Conservation (phyloP, 1,140 invertebrate genomes). For the Lepidurus arcticus region DNA sequence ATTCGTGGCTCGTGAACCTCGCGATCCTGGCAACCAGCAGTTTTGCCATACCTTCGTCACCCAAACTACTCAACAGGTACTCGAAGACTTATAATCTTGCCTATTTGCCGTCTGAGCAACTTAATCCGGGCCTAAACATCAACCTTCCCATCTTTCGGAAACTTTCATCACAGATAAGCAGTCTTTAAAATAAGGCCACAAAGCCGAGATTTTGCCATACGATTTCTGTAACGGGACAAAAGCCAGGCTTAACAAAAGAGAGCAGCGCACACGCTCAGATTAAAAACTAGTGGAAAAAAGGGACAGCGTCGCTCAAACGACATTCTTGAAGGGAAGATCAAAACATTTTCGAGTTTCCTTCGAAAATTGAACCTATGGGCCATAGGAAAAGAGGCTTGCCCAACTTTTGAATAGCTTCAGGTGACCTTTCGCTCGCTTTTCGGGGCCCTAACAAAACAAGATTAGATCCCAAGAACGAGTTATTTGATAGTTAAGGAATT, state of each 20-base stretch:
- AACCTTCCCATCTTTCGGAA: not conserved
- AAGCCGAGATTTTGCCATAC: not conserved
- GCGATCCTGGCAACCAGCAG: conserved; percentile 64
- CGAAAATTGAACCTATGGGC: not conserved
- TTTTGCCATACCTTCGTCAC: conserved; percentile 79
- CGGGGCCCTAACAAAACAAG: not conserved
- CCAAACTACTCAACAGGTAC: conserved; percentile 67
- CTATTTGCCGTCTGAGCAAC: not conserved
- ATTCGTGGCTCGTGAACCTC: conserved; percentile 73
- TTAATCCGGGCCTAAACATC: not conserved
- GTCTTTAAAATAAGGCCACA: not conserved
- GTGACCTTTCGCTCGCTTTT: conserved; percentile 7
- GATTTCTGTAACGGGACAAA: not conserved
- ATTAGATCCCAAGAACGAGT: conserved; percentile 5
- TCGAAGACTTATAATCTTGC: conserved; percentile 30
- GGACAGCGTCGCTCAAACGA: not conserved
- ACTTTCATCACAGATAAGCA: not conserved
- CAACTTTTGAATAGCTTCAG: conserved; percentile 12
- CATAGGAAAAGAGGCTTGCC: not conserved
- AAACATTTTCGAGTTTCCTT: conserved; percentile 5
- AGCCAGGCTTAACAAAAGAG: not conserved
- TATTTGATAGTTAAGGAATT: not conserved
- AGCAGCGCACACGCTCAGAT: not conserved
- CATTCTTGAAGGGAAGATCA: conserved; percentile 11
- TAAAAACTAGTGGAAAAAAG: not conserved